Base-by-base conservation (phyloP, 2,797 vertebrate species). In the Lates japonicus region DNA sequence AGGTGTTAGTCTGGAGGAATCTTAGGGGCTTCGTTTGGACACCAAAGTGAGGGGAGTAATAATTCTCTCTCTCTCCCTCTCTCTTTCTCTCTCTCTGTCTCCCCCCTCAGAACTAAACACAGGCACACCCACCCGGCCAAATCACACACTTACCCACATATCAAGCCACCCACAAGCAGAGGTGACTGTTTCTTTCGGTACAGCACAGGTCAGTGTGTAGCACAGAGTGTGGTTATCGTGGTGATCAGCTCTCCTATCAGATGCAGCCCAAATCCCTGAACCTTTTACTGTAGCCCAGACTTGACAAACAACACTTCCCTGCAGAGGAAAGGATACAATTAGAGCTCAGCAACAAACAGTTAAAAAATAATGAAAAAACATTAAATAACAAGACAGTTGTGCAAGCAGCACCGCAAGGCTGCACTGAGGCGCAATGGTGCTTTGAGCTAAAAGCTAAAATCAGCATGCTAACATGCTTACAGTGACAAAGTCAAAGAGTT, bases 1-100 rank as follows among this genome's bases (percentile, higher is more conserved):
- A 89, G 88, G 90, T 83, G 88, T 93, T 90, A 88, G 90, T 88
- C 81, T 82, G 75, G 73, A 88, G 86, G 70, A 90, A 92, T 91
- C 84, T 78, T 62, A 84, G 78, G 81, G 90, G 73, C 87, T 91
- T 86, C 64, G 37, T 88, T 89, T 88, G 87, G 90, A 92, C 88
- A 89, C 85, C 80, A 90, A 78, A 84, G 87, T 76, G 80, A 89
- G 78, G 79, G 86, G 35, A 78, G 86, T 86, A 82, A 91, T 92
- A 87, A 90, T 90, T 89, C 83, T 85, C 67, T 78, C 52, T 71
- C 70, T 61, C 70, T 58, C 68, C 46, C 70, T 54, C 48, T 49
- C 83, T 85, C 67, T 78, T 48, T 71, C 70, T 61, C 70, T 58
- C 68, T 51, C 70, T 54, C 48, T 49, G 57, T 46, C 70, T 54